A percentile compares a stretch with the other conserved stretches of the same genome.
Conservation (phyloP, 2,113 vertebrate genomes). For the Macquaria ambigua region DNA sequence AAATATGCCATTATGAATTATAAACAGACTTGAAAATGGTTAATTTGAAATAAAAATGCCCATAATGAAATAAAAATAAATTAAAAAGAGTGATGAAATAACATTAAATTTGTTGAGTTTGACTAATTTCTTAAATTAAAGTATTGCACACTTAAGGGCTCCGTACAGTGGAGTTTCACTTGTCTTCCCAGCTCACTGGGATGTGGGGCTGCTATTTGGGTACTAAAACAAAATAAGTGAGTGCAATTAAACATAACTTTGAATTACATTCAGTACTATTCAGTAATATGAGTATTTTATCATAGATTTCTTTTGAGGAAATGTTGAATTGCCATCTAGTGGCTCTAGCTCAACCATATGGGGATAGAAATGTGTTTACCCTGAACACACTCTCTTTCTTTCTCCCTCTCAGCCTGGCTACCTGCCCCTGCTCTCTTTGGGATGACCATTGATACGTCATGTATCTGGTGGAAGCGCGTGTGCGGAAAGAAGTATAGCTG, state of each 20-base stretch:
- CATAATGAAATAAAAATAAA: background rate
- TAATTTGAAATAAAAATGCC: background rate
- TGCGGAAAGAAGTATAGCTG: constrained; percentile 88
- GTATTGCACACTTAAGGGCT: background rate
- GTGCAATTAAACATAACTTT: background rate
- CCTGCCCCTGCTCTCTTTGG: constrained; percentile 92
- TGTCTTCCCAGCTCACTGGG: background rate
- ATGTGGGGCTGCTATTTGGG: background rate
- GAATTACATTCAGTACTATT: too few relatives aligned
- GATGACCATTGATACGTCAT: constrained; percentile 91
- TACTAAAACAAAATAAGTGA: background rate
- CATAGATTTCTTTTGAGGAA: background rate
- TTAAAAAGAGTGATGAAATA: background rate
- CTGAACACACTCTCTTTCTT: background rate
- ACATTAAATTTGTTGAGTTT: background rate
- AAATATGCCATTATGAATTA: background rate
- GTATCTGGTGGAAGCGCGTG: constrained; percentile 88
- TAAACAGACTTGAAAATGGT: background rate
- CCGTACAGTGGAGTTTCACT: background rate
- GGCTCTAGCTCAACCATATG: background rate
- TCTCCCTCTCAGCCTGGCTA: constrained; percentile 89
- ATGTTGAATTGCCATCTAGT: constrained; percentile 59
- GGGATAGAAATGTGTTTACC: background rate
- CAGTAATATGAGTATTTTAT: background rate
- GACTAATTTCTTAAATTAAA: background rate